These are phyloP conservation scores for Brienomyrus brachyistius DNA, from an alignment of 2,113 vertebrate genomes.

Conservation along the genomic window DNA sequence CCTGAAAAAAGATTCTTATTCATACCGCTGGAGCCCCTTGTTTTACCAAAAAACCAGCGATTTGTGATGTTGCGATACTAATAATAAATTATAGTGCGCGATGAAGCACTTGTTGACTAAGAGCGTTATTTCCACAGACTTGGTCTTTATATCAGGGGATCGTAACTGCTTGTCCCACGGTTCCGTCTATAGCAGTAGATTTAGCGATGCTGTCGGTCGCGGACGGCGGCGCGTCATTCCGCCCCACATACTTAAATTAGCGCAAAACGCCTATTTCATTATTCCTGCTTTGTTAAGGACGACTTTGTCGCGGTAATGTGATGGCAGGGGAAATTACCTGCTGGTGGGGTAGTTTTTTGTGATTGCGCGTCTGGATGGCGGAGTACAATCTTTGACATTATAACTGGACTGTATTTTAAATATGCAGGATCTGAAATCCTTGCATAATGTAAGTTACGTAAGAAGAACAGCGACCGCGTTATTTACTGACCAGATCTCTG, in stretches of 20 bases:
- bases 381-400: background rate
- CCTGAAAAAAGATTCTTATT: conserved; percentile 15
- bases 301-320: background rate
- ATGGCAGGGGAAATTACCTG: background rate
- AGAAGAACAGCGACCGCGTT: background rate
- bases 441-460: conserved; percentile 11
- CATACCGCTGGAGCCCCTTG: background rate
- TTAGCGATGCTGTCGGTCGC: too few relatives aligned
- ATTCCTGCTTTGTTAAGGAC: background rate
- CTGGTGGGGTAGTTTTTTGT: background rate
- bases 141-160: background rate
- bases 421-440: conserved; percentile 13
- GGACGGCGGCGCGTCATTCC: background rate
- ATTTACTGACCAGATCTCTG: background rate
- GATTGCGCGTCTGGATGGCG: background rate
- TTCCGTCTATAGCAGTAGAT: background rate
- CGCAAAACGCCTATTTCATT: background rate
- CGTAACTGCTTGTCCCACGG: background rate
- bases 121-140: background rate
- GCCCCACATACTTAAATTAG: conserved; percentile 11
- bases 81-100: background rate
- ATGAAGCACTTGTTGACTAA: background rate
- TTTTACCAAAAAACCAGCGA: background rate
- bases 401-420: conserved; percentile 4
- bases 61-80: background rate